Evolutionary conservation across 2,888 invertebrate species (phyloP).

Genomic region (Yponomeuta malinellus): DNA sequence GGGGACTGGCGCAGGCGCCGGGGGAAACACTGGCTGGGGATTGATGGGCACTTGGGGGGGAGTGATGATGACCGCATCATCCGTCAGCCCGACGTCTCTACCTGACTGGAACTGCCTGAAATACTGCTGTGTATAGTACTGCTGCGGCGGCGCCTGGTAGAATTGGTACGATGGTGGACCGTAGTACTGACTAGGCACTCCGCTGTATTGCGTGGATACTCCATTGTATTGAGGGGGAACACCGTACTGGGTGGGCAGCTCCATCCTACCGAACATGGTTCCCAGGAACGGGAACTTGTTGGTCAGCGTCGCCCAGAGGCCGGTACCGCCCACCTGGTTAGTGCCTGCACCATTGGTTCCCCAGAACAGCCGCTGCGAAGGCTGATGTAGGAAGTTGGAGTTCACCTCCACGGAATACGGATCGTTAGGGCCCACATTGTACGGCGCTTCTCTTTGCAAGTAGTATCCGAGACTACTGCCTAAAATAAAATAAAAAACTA

Average conservation of each 20-base stretch:
- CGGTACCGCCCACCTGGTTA: slow-evolving; percentile 66
- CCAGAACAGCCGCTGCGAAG: slow-evolving; percentile 59
- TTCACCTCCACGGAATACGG: slow-evolving; percentile 44
- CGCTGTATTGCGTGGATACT: background rate
- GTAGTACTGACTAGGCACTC: slow-evolving; percentile 28
- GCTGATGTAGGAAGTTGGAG: slow-evolving; percentile 44
- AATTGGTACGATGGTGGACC: slow-evolving; percentile 28
- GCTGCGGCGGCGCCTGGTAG: slow-evolving; percentile 29
- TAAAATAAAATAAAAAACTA: slow-evolving; percentile 29
- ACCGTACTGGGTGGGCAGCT: slow-evolving; percentile 37
- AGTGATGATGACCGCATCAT: slow-evolving; percentile 65
- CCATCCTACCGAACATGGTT: slow-evolving; percentile 63
- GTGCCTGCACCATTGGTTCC: slow-evolving; percentile 41
- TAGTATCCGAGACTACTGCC: slow-evolving; percentile 56
- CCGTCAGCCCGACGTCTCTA: slow-evolving; percentile 61
- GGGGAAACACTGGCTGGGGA: slow-evolving; percentile 25
- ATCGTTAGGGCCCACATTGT: slow-evolving; percentile 52
- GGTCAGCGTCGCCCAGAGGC: slow-evolving; percentile 57
- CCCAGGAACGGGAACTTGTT: slow-evolving; percentile 65
- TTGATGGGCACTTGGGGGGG: slow-evolving; percentile 55
- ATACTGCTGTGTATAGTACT: slow-evolving; percentile 26
- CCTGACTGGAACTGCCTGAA: slow-evolving; percentile 26
- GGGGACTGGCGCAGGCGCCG: slow-evolving; percentile 34
- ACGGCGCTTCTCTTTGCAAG: slow-evolving; percentile 51
- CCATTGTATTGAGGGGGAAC: slow-evolving; percentile 19